These are phyloP conservation scores for Noctua pronuba DNA, from an alignment of 2,888 invertebrate species.

Conservation along the genomic window DNA sequence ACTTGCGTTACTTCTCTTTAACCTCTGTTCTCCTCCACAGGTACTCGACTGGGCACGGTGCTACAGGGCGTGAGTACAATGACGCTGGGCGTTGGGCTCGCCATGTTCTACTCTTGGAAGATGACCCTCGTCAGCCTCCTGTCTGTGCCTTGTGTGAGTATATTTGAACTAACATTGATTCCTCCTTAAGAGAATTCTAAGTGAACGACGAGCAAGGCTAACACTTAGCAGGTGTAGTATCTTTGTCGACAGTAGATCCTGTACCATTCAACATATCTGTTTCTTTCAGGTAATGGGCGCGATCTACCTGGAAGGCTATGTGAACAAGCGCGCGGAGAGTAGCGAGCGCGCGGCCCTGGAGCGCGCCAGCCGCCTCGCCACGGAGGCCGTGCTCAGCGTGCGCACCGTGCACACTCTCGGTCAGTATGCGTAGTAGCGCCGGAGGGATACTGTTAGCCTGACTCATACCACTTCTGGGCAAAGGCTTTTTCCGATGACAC, in stretches of 20 bases:
- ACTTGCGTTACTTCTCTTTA: neutral
- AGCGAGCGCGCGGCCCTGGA: constrained; percentile 90
- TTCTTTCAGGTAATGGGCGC: constrained; percentile 86
- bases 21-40: constrained; percentile 61
- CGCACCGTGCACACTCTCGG: constrained; percentile 90
- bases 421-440: neutral
- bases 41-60: constrained; percentile 90
- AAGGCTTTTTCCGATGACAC: too few species aligned
- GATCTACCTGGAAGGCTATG: constrained; percentile 90
- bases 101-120: constrained; percentile 91
- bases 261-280: neutral
- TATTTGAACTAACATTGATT: too few species aligned
- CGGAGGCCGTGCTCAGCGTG: constrained; percentile 92
- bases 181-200: too few species aligned
- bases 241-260: neutral
- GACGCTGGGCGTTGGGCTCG: constrained; percentile 89
- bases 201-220: too few species aligned
- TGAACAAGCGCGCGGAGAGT: constrained; percentile 88
- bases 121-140: constrained; percentile 91
- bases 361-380: constrained; percentile 90
- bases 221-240: neutral
- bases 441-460: too few species aligned
- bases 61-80: constrained; percentile 91
- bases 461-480: too few species aligned
- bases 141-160: constrained; percentile 90